These are phyloP conservation scores for Lithophane semibrunnea DNA, from an alignment of 2,888 invertebrate genomes.

Conservation along the genomic window DNA sequence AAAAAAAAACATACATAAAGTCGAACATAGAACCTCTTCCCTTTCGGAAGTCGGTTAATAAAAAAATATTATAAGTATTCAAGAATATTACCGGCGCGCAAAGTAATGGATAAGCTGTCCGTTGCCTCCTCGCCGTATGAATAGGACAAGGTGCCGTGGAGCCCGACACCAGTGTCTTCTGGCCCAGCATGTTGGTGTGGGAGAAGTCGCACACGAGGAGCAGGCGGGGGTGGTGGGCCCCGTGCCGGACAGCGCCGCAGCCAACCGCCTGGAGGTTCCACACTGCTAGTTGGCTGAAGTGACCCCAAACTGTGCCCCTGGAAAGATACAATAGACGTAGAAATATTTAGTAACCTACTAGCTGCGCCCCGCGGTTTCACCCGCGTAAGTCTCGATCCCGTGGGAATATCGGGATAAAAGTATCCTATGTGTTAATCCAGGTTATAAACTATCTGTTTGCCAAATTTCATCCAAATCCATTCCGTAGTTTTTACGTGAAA, in stretches of 20 bases:
- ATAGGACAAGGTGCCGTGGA: slow-evolving; percentile 76
- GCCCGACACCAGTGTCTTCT: slow-evolving; percentile 80
- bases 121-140: slow-evolving; percentile 72
- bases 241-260: slow-evolving; percentile 84
- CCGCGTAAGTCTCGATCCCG: no score
- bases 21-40: no score
- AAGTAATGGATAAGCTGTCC: slow-evolving; percentile 77
- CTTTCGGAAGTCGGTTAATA: no score
- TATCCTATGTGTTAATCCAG: no score
- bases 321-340: neutral
- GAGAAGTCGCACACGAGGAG: slow-evolving; percentile 87
- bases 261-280: slow-evolving; percentile 85
- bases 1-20: no score
- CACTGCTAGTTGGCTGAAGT: slow-evolving; percentile 86
- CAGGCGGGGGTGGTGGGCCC: slow-evolving; percentile 73
- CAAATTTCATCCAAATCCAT: no score
- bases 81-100: slow-evolving; percentile 78
- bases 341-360: no score
- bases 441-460: no score
- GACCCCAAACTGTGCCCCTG: slow-evolving; percentile 85
- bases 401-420: no score
- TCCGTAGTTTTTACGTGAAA: no score
- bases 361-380: no score
- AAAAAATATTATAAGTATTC: no score
- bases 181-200: slow-evolving; percentile 88